Evolutionary conservation across 2,888 invertebrate genomes (phyloP).

Genomic region (Plagodis dolabraria): DNA sequence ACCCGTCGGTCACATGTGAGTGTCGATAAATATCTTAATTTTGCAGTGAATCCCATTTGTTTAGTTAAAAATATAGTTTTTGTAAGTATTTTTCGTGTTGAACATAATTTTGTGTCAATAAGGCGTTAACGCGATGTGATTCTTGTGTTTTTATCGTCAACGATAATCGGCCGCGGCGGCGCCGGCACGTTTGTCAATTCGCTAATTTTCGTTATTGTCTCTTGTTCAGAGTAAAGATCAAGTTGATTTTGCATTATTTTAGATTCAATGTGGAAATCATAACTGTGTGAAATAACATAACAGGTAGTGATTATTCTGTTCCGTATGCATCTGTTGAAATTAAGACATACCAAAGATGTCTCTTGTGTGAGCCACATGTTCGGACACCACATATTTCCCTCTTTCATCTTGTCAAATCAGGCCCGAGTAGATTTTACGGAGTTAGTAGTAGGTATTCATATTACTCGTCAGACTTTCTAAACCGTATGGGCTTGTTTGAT

Average conservation of each 20-base stretch:
- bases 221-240: constrained; percentile 56
- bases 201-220: constrained; percentile 62
- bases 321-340: constrained; percentile 52
- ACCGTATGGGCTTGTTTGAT: constrained; percentile 25
- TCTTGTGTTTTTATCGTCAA: constrained; percentile 73
- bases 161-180: constrained; percentile 69
- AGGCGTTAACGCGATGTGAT: constrained; percentile 64
- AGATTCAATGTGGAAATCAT: constrained; percentile 46
- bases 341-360: constrained; percentile 74
- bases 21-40: constrained; percentile 86
- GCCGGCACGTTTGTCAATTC: constrained; percentile 82
- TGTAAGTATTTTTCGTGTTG: constrained; percentile 81
- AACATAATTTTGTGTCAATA: constrained; percentile 71
- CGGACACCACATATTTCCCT: constrained; percentile 60
- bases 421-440: constrained; percentile 47
- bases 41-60: constrained; percentile 77
- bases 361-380: constrained; percentile 76
- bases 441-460: constrained; percentile 32
- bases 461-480: constrained; percentile 1
- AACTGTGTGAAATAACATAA: constrained; percentile 49
- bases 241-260: constrained; percentile 49
- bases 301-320: constrained; percentile 57
- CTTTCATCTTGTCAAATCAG: constrained; percentile 50
- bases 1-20: constrained; percentile 97
- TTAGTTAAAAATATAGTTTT: constrained; percentile 74